Base-by-base conservation (phyloP, 1,140 invertebrate genomes). In the Phymorhynchus buccinoides region DNA sequence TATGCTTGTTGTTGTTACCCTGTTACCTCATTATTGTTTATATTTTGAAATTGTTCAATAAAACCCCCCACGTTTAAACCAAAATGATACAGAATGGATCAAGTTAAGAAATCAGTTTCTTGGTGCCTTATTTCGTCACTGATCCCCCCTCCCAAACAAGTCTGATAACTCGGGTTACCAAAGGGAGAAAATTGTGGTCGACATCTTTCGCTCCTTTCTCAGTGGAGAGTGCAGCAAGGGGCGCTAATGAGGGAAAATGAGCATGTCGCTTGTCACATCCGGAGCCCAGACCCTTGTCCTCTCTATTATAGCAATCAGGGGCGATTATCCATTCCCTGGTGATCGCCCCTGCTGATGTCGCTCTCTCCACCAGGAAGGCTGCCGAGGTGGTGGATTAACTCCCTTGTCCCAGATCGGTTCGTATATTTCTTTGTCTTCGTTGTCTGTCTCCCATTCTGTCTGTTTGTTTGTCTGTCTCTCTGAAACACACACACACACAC, bases 171-270 rank as follows among this genome's bases (percentile, higher is more conserved):
- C 56, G 56, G 56, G 56, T 62, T 62, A 22, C 56, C 22, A 62
- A 62, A 62, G 56, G 42, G 6, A 3, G 32, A 52, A 52, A 52
- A 52, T 44, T 52, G 48, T 22, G n/a, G 42, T 27, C 68, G 37
- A 81, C 41, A 66, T 22, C 52, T 37, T 48, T 0, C 80, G 32
- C 81, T 35, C 81, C 66, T 81, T 66, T 30, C 22, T 6, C n/a
- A 30, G 7, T 12, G 39, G 41, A 83, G 62, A 44, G 39, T 44
- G 81, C 39, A n/a, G 62, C 81, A 44, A 44, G 56, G 81, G 81
- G 81, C 62, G 80, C 81, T 83, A 83, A 83, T 83, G 81, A 83
- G 37, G 81, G 35, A 66, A 83, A 83, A 83, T 83, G 81, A 68
- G 81, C 62, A 68, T 68, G 81, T 42, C 62, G 62, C 62, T 83